A percentile compares a stretch with the other conserved stretches of the same genome.
These are phyloP conservation scores for Notolepis coatsorum DNA, from an alignment of 2,797 vertebrate genomes.

Conservation along the genomic window DNA sequence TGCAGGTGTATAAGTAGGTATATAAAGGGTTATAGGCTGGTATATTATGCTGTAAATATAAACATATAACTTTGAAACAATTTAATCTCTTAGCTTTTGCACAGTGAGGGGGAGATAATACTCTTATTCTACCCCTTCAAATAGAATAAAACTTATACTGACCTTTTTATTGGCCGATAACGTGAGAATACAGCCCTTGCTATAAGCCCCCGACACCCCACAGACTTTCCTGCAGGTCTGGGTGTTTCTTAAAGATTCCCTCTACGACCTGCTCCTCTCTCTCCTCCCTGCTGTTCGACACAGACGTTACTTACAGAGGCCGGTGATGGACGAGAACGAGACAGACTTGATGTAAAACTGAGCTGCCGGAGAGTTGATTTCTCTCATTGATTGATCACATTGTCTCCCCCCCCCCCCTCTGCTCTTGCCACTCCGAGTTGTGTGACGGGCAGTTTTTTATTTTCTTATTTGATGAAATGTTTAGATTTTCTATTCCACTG, in stretches of 20 bases:
- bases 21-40: no score
- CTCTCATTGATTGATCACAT: constrained; percentile 80
- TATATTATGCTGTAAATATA: no score
- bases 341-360: constrained; percentile 60
- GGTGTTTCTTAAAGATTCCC: constrained; percentile 56
- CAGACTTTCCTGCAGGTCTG: constrained; percentile 39
- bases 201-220: constrained; percentile 55
- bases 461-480: constrained; percentile 71
- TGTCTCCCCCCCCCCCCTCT: constrained; percentile 62
- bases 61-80: constrained; percentile 82
- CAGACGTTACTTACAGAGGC: constrained; percentile 50
- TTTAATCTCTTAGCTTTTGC: constrained; percentile 78
- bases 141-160: constrained; percentile 70
- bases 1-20: no score
- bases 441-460: constrained; percentile 77
- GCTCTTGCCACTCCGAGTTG: constrained; percentile 55
- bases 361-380: constrained; percentile 74
- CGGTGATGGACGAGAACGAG: constrained; percentile 45
- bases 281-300: constrained; percentile 54
- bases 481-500: no score
- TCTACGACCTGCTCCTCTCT: constrained; percentile 53
- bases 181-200: constrained; percentile 70
- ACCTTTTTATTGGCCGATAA: constrained; percentile 75
- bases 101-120: constrained; percentile 69
- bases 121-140: constrained; percentile 70